Percentiles rank a stretch among this genome's conserved stretches.
These are phyloP conservation scores for Turritopsis rubra DNA, from an alignment of 30 jellyfish, hydroid and myxozoan genomes.

Conservation along the genomic window DNA sequence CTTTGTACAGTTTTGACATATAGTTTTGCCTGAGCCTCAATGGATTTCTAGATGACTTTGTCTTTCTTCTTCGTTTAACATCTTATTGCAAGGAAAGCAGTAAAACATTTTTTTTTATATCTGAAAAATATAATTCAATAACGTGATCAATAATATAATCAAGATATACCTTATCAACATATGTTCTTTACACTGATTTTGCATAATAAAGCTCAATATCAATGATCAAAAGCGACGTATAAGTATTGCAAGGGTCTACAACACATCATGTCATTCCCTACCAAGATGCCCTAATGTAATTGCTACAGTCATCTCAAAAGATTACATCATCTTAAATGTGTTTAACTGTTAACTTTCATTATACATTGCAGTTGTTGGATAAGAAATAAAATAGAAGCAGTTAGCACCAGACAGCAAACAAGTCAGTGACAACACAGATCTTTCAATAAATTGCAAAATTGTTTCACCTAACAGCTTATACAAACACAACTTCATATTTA, in stretches of 20 bases:
- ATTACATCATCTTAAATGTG: background rate
- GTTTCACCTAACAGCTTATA: background rate
- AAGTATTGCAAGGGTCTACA: background rate
- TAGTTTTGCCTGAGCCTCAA: background rate
- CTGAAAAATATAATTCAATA: background rate
- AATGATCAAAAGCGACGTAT: background rate
- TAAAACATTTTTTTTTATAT: no score
- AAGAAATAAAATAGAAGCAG: background rate
- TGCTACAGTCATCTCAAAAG: background rate
- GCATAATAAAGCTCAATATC: background rate
- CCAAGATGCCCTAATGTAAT: background rate
- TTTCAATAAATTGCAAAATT: background rate
- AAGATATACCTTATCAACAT: no score
- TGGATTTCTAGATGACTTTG: background rate
- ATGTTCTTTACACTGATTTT: background rate
- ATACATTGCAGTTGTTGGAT: background rate
- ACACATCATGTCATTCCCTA: background rate
- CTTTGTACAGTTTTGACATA: no score
- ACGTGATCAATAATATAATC: no score
- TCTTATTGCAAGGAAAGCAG: background rate
- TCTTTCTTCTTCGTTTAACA: background rate
- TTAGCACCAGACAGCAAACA: background rate
- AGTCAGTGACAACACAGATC: background rate
- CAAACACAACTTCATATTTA: background rate
- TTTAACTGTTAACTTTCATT: background rate